These are phyloP conservation scores for Carcharodon carcharias DNA, from an alignment of 2,797 vertebrate species.

Conservation along the genomic window DNA sequence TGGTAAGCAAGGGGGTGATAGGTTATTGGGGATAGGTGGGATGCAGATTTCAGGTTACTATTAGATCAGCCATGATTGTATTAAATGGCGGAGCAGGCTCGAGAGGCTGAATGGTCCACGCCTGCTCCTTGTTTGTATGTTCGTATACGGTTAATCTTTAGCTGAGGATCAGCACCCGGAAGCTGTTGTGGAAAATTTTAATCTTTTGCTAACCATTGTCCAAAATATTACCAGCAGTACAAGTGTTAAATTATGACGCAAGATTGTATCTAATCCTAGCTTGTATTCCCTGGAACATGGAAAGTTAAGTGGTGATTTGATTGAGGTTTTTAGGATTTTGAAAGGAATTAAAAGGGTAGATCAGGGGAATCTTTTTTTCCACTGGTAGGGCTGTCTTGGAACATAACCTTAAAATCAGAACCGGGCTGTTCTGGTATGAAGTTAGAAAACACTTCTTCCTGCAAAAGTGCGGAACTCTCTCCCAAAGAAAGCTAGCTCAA, in stretches of 20 bases:
- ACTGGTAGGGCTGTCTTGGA: neutral
- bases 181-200: neutral
- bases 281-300: neutral
- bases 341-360: neutral
- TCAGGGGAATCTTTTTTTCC: neutral
- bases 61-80: no score
- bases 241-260: neutral
- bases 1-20: no score
- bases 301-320: neutral
- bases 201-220: neutral
- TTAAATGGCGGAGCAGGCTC: no score
- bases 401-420: neutral
- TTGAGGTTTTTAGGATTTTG: neutral
- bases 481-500: neutral
- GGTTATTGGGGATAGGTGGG: no score
- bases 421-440: neutral
- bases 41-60: no score
- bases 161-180: neutral
- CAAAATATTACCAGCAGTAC: neutral
- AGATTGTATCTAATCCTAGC: neutral
- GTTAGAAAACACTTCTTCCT: neutral
- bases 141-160: neutral
- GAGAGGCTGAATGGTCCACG: no score
- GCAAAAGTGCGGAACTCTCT: neutral
- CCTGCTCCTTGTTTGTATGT: no score